phyloP scores from a whole-genome alignment of 2,113 vertebrate species.

The Origma solitaria region DNA sequence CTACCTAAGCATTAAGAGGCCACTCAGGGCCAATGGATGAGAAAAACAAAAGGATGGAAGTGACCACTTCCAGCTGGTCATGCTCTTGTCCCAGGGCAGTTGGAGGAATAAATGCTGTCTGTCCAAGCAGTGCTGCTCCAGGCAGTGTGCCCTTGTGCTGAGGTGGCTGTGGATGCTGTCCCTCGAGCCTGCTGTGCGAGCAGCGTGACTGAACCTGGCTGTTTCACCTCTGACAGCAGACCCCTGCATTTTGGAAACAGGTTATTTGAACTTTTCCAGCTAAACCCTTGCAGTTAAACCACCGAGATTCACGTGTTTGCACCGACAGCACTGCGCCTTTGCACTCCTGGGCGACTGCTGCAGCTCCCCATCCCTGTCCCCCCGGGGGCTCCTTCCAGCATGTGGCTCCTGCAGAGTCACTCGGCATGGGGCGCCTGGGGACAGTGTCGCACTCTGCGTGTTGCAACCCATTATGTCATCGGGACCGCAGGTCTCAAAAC shows the following conservation, averaged over 20 bases:
- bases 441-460: accelerated
- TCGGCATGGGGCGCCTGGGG: accelerated
- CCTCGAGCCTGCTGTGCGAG: accelerated
- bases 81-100: background rate
- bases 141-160: background rate
- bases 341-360: accelerated
- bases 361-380: accelerated
- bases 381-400: accelerated
- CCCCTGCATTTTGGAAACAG: background rate
- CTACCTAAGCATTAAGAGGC: background rate
- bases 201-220: background rate
- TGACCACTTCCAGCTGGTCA: background rate
- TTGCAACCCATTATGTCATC: background rate
- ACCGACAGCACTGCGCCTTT: background rate
- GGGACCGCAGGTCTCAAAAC: background rate
- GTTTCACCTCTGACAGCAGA: background rate
- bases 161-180: background rate
- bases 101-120: background rate
- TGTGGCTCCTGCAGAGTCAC: accelerated
- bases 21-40: background rate
- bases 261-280: background rate
- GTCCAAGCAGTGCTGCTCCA: background rate
- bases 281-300: background rate
- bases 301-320: background rate
- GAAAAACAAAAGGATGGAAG: background rate